Percentiles rank a stretch among this genome's conserved stretches.
Evolutionary conservation across 2,888 invertebrate species (phyloP).

Genomic region (Hydrotaea cyrtoneurina): DNA sequence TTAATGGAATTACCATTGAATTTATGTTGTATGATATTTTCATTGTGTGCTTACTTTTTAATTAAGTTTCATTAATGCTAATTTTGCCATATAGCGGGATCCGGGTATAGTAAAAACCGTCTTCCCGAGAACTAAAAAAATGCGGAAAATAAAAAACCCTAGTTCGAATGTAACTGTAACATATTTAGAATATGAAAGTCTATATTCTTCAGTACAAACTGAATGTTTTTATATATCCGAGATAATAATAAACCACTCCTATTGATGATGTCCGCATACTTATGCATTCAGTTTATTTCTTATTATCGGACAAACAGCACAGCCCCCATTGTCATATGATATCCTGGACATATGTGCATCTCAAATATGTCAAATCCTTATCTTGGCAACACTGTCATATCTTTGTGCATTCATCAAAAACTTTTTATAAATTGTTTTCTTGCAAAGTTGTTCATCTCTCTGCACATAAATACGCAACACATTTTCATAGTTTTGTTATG

Average conservation of each 20-base stretch:
- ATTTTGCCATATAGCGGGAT: no score
- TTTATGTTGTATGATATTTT: no score
- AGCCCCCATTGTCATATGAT: neutral
- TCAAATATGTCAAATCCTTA: constrained; percentile 16
- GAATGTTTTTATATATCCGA: no score
- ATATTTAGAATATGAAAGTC: no score
- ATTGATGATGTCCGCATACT: neutral
- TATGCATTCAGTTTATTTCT: neutral
- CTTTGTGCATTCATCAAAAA: constrained; percentile 17
- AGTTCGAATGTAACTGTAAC: no score
- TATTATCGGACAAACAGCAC: neutral
- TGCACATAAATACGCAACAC: neutral
- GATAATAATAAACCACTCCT: neutral
- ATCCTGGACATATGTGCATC: constrained; percentile 12
- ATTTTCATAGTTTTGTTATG: constrained; percentile 10
- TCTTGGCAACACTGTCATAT: neutral
- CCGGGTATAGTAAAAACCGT: no score
- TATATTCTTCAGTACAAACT: no score
- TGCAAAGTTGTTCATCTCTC: neutral
- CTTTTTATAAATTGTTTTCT: constrained; percentile 28
- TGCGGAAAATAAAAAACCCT: no score
- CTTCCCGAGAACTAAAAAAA: no score
- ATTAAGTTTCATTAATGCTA: no score
- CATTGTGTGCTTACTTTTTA: no score
- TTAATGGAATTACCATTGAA: no score